Base-by-base conservation (phyloP, 2,113 vertebrate genomes). In the Ginglymostoma cirratum region DNA sequence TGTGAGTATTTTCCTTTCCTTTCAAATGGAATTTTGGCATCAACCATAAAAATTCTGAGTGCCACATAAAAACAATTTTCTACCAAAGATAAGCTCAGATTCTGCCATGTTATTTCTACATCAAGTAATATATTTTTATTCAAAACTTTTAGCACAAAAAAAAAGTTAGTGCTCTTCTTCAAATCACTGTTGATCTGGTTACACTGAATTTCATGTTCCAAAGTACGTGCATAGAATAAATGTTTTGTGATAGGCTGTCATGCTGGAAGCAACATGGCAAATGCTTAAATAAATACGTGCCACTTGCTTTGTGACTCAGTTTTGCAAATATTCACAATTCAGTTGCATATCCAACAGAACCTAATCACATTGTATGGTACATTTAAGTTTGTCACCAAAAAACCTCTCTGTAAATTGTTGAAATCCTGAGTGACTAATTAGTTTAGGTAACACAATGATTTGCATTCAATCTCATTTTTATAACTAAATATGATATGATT, bases 61-160 rank as follows among this genome's bases (percentile, higher is more conserved):
- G 38, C 12, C n/a, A 17, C 34, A 80, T 34, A 78, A 14, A 15
- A 8, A 80, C 8, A 80, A n/a, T 14, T 80, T 80, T 80, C 34
- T 80, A 5, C n/a, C 76, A n/a, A 34, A 17, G 76, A 80, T 80
- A 80, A n/a, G 34, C 34, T 90, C 87, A 65, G 55, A 90, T 61
- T 90, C 52, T 90, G 12, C 15, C 87, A 90, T 52, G 76, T n/a
- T 87, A 87, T 90, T 90, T 90, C 87, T 55, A 65, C 10, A 90
- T 80, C 76, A 38, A n/a, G 76, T 80, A 80, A n/a, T 30, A 90
- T 90, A 90, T 65, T 90, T 34, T 90, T 55, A 90, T 34, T 90
- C 65, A 90, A 19, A 65, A 90, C 17, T 30, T 55, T 65, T 34
- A 90, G 52, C 24, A 14, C 52, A 34, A 61, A 65, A 90, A 90